These are phyloP conservation scores for Chrysomallon squamiferum DNA, from an alignment of 1,140 invertebrate species.

Conservation along the genomic window DNA sequence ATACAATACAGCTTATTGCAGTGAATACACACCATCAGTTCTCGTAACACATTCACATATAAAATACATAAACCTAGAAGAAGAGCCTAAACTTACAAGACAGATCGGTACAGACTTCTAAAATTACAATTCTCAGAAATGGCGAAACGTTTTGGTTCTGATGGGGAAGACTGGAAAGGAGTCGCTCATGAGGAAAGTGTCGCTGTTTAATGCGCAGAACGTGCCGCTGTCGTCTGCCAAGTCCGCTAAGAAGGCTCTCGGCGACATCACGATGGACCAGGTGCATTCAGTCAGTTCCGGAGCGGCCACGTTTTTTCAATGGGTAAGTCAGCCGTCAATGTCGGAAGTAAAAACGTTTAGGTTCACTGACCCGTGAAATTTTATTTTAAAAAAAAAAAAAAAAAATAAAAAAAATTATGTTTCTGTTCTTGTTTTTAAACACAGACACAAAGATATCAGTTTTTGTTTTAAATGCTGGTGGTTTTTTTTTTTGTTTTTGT, in stretches of 20 bases:
- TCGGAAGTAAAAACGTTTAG: no score
- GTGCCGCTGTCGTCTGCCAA: conserved; percentile 38
- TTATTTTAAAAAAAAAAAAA: not conserved
- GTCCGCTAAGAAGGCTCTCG: conserved; percentile 35
- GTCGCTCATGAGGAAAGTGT: conserved; percentile 53
- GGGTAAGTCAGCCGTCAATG: conserved; percentile 39
- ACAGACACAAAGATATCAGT: no score
- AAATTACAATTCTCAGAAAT: conserved; percentile 52
- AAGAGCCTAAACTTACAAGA: no score
- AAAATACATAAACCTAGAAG: no score
- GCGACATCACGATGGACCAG: conserved; percentile 40
- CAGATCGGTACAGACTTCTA: no score
- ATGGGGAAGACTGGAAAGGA: conserved; percentile 54
- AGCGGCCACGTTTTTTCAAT: conserved; percentile 58
- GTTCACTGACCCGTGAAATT: not conserved
- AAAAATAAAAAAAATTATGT: no score
- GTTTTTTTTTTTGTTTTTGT: no score
- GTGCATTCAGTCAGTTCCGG: conserved; percentile 52
- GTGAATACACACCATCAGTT: no score
- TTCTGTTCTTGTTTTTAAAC: not conserved
- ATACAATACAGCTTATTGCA: no score
- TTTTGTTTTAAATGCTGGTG: no score
- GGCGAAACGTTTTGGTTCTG: conserved; percentile 43
- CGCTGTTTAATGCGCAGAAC: conserved; percentile 46
- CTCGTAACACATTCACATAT: no score